Conservation (phyloP, 2,888 invertebrate species). For the Calameuta filiformis region DNA sequence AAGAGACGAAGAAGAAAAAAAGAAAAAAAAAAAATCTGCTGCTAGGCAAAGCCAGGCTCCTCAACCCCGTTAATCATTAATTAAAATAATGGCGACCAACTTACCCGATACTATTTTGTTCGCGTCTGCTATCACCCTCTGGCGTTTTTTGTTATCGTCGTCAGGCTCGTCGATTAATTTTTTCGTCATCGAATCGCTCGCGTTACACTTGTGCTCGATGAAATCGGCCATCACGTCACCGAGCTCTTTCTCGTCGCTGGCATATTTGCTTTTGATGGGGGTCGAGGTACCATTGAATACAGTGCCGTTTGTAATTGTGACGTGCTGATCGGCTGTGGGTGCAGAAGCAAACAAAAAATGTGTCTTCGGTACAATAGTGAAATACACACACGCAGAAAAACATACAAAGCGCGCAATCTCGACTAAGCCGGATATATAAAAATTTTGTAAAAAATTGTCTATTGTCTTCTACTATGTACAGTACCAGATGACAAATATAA, state of each 20-base stretch:
- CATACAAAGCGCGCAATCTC: neutral
- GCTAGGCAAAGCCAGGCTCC: conserved; percentile 59
- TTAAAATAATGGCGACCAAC: conserved; percentile 30
- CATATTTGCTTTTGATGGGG: conserved; percentile 65
- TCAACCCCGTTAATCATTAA: conserved; percentile 50
- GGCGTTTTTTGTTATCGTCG: conserved; percentile 59
- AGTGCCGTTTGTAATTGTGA: conserved; percentile 64
- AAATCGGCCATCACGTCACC: conserved; percentile 63
- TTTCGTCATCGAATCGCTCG: conserved; percentile 58
- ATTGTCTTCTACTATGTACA: too few relatives aligned
- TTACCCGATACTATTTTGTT: conserved; percentile 62
- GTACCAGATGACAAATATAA: too few relatives aligned
- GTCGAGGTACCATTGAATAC: conserved; percentile 65
- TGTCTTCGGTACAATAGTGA: conserved; percentile 6
- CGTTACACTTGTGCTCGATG: conserved; percentile 59
- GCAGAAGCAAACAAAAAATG: conserved; percentile 26
- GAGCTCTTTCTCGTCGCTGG: conserved; percentile 63
- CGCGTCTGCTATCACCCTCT: conserved; percentile 60
- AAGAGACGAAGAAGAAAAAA: too few relatives aligned
- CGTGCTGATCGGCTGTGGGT: conserved; percentile 64
- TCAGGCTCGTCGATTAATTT: conserved; percentile 52
- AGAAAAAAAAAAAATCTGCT: conserved; percentile 23
- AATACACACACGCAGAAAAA: neutral
- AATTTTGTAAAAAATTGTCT: neutral
- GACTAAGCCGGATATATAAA: neutral